Conservation (phyloP, 2,113 vertebrate genomes). For the Lethenteron reissneri region DNA sequence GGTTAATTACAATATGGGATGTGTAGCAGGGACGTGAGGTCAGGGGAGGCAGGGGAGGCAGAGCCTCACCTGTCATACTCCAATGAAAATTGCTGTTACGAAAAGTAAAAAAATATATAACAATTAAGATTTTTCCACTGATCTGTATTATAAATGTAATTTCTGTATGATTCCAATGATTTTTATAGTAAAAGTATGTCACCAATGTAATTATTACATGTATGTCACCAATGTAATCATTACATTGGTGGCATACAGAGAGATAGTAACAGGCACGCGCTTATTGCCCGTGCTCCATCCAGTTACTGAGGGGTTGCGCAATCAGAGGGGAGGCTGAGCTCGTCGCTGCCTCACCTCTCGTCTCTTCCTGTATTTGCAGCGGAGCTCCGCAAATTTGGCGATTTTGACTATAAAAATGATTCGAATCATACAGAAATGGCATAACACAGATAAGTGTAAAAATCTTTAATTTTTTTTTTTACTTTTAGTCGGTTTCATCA, state of each 20-base stretch:
- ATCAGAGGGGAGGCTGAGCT: too few species aligned
- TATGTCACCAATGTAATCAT: too few species aligned
- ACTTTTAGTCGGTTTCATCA: conserved; percentile 5
- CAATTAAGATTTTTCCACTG: neutral
- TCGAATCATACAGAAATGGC: too few species aligned
- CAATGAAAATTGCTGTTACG: neutral
- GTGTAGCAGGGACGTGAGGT: neutral
- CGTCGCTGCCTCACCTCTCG: too few species aligned
- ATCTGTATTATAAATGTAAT: neutral
- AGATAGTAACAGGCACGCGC: too few species aligned
- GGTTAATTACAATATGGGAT: neutral
- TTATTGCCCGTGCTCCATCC: too few species aligned
- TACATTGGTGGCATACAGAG: too few species aligned
- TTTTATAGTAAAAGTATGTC: neutral
- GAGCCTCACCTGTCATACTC: neutral
- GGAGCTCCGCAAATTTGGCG: too few species aligned
- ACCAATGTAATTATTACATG: too few species aligned
- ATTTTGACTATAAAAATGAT: too few species aligned
- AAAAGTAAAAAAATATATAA: neutral
- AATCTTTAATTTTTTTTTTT: neutral
- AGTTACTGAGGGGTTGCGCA: too few species aligned
- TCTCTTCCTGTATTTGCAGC: too few species aligned
- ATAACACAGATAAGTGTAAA: neutral
- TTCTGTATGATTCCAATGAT: neutral
- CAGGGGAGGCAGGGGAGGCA: neutral